Conservation (phyloP, 1,140 invertebrate species). For the Drosophila sproati region DNA sequence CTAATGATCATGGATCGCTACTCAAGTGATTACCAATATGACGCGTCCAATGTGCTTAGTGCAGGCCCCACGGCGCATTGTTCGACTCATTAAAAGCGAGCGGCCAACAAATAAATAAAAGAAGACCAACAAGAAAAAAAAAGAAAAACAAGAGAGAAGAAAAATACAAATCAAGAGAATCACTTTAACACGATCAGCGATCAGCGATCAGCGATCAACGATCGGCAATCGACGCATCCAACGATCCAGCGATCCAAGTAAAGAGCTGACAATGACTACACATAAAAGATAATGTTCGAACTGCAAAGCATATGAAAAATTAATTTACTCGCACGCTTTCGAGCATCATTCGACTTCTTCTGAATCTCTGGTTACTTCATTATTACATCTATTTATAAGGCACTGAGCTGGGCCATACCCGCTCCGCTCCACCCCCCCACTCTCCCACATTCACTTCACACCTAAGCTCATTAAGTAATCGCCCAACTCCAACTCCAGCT, state of each 20-base stretch:
- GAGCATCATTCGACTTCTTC: conserved; percentile 20
- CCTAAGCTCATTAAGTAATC: conserved; percentile 82
- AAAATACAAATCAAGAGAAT: conserved; percentile 36
- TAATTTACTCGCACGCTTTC: conserved; percentile 72
- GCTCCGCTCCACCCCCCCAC: neutral
- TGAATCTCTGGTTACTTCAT: conserved; percentile 81
- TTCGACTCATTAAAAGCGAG: conserved; percentile 71
- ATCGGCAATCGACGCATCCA: conserved; percentile 28
- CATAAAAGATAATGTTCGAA: conserved; percentile 52
- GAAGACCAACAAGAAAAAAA: neutral
- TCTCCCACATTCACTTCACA: conserved; percentile 14
- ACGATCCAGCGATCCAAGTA: conserved; percentile 5
- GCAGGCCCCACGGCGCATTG: conserved; percentile 54
- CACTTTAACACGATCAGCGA: conserved; percentile 78
- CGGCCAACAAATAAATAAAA: conserved; percentile 26
- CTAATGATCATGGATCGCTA: conserved; percentile 72
- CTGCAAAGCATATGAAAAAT: conserved; percentile 73
- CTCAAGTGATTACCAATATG: conserved; percentile 79
- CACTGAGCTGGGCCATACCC: neutral
- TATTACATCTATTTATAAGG: conserved; percentile 80
- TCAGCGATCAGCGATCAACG: conserved; percentile 45
- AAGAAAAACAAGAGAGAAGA: neutral
- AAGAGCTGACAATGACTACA: conserved; percentile 63
- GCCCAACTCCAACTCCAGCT: conserved; percentile 47
- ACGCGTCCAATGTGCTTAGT: conserved; percentile 59